phyloP scores from a whole-genome alignment of 2,888 invertebrate genomes.

The Melipona bicolor region DNA sequence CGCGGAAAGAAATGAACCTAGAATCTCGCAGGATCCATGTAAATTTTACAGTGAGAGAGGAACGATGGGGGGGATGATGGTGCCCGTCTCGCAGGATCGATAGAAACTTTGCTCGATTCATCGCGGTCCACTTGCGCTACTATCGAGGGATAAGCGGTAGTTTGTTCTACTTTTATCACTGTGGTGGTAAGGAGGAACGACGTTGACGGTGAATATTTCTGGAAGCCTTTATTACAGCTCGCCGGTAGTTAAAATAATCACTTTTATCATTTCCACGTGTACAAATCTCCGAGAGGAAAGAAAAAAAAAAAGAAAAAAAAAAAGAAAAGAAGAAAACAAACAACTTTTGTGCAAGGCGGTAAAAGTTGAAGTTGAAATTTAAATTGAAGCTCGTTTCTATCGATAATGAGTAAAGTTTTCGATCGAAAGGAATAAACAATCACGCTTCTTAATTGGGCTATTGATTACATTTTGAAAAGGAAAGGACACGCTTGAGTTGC shows the following conservation, averaged over 20 bases:
- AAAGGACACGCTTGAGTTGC: no score
- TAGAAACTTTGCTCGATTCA: constrained; percentile 52
- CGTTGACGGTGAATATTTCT: background rate
- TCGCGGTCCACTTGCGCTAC: constrained; percentile 37
- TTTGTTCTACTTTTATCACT: constrained; percentile 30
- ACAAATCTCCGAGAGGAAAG: no score
- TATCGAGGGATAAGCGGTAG: constrained; percentile 40
- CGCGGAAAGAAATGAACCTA: constrained; percentile 21
- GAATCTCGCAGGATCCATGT: constrained; percentile 48
- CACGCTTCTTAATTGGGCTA: no score
- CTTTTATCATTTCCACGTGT: no score
- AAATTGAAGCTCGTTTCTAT: no score
- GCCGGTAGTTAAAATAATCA: background rate
- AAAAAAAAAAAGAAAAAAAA: no score
- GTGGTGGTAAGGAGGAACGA: background rate
- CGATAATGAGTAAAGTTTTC: no score
- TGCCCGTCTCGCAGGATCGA: constrained; percentile 45
- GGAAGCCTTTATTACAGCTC: background rate
- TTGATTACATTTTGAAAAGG: no score
- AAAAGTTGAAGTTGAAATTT: no score
- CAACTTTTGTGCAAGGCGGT: no score
- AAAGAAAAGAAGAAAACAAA: no score
- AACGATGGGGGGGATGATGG: background rate
- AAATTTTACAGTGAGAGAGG: constrained; percentile 32
- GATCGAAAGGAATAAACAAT: no score